Evolutionary conservation across 2,888 invertebrate genomes (phyloP).

Genomic region (Drosophila paramelanica): DNA sequence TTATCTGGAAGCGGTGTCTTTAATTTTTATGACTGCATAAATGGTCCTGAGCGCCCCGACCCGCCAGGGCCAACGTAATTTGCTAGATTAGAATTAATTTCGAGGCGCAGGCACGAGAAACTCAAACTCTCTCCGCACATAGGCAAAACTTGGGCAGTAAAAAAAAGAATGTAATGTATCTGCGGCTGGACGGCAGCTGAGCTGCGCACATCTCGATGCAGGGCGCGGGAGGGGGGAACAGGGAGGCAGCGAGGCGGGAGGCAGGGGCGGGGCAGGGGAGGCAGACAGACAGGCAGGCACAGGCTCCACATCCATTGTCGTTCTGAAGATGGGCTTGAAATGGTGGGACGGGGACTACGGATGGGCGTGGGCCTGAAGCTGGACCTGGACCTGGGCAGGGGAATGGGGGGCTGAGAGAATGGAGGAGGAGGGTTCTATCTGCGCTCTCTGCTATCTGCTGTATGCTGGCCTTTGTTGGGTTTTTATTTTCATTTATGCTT

Average conservation of each 20-base stretch:
- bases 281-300: slow-evolving; percentile 25
- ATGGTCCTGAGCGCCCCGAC: slow-evolving; percentile 54
- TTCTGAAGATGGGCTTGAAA: slow-evolving; percentile 66
- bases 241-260: slow-evolving; percentile 2
- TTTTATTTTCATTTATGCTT: slow-evolving; percentile 82
- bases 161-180: slow-evolving; percentile 53
- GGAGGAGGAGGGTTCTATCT: slow-evolving; percentile 10
- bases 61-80: slow-evolving; percentile 60
- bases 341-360: slow-evolving; percentile 18
- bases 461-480: slow-evolving; percentile 63
- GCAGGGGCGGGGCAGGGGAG: slow-evolving; percentile 17
- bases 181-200: slow-evolving; percentile 17
- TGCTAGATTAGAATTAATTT: slow-evolving; percentile 82
- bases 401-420: not conserved
- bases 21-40: slow-evolving; percentile 80
- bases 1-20: slow-evolving; percentile 71
- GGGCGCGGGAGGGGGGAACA: slow-evolving; percentile 3
- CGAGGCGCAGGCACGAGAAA: slow-evolving; percentile 47
- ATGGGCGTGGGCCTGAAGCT: slow-evolving; percentile 7
- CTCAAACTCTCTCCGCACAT: slow-evolving; percentile 29
- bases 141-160: slow-evolving; percentile 63
- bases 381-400: not conserved
- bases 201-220: slow-evolving; percentile 17
- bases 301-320: slow-evolving; percentile 80
- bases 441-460: slow-evolving; percentile 44